phyloP scores from a whole-genome alignment of 1,140 invertebrate species.

The Hyposmocoma kahamanoa region DNA sequence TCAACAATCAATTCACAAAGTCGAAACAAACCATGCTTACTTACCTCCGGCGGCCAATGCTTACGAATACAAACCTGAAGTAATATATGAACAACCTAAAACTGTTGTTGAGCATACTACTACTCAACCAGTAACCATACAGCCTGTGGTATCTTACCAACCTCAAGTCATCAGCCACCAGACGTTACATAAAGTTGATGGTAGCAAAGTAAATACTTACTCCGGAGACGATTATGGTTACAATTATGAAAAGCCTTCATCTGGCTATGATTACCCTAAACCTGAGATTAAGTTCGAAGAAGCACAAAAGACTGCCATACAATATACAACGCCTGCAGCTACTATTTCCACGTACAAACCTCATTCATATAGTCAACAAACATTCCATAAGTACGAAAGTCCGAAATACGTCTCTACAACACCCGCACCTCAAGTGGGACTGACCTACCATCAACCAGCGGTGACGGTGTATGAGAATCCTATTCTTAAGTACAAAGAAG shows the following conservation, averaged over 20 bases:
- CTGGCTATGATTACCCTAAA: conserved; percentile 32
- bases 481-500: conserved; percentile 39
- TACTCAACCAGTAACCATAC: conserved; percentile 30
- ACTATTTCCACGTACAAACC: conserved; percentile 14
- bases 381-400: conserved; percentile 1
- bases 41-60: conserved; percentile 21
- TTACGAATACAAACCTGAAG: conserved; percentile 20
- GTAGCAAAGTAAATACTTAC: conserved; percentile 36
- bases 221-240: conserved; percentile 5
- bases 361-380: conserved; percentile 9
- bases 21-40: conserved; percentile 33
- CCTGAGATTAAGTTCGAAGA: conserved; percentile 26
- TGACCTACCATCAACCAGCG: conserved; percentile 37
- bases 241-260: conserved; percentile 17
- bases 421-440: conserved; percentile 30
- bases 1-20: conserved; percentile 39
- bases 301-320: conserved; percentile 7
- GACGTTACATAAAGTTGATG: conserved; percentile 47
- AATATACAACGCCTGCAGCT: conserved; percentile 25
- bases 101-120: conserved; percentile 33
- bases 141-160: conserved; percentile 35
- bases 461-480: conserved; percentile 53
- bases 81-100: conserved; percentile 37
- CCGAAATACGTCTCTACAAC: conserved; percentile 31
- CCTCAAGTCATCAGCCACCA: conserved; percentile 45